Percentiles rank a stretch among this genome's conserved stretches.
Conservation (phyloP, 2,113 vertebrate genomes). For the Sardina pilchardus region DNA sequence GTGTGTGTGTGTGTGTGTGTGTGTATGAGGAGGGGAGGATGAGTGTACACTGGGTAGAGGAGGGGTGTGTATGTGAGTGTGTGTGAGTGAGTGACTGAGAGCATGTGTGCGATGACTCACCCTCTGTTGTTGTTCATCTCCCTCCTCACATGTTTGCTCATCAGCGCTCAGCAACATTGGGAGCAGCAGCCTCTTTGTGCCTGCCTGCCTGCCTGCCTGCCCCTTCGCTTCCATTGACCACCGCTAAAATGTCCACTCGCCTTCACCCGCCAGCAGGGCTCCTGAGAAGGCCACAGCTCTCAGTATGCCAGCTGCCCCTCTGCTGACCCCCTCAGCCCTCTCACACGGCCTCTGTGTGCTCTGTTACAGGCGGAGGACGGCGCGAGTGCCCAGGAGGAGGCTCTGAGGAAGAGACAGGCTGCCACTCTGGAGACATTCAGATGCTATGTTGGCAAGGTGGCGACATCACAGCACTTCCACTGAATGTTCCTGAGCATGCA, state of each 20-base stretch:
- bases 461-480: neutral
- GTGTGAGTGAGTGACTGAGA: neutral
- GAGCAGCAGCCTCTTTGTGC: constrained; percentile 15
- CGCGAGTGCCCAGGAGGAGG: constrained; percentile 71
- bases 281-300: neutral
- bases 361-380: constrained; percentile 73
- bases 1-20: neutral
- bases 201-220: neutral
- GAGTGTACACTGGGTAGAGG: too few species aligned
- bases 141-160: constrained; percentile 15
- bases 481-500: neutral
- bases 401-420: constrained; percentile 84
- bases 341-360: neutral
- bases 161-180: constrained; percentile 1
- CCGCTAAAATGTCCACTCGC: neutral
- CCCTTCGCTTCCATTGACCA: neutral
- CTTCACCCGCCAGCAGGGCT: neutral
- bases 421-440: constrained; percentile 82
- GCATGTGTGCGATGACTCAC: constrained; percentile 29
- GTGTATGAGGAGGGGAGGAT: neutral
- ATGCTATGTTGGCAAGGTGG: constrained; percentile 82
- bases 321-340: neutral
- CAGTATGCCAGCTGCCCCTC: neutral
- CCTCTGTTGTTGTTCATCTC: neutral
- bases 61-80: neutral